Evolutionary conservation across 1,140 invertebrate species (phyloP), one percentile per base, ranked within the genome.

Genomic region (Elymnias hypermnestra): DNA sequence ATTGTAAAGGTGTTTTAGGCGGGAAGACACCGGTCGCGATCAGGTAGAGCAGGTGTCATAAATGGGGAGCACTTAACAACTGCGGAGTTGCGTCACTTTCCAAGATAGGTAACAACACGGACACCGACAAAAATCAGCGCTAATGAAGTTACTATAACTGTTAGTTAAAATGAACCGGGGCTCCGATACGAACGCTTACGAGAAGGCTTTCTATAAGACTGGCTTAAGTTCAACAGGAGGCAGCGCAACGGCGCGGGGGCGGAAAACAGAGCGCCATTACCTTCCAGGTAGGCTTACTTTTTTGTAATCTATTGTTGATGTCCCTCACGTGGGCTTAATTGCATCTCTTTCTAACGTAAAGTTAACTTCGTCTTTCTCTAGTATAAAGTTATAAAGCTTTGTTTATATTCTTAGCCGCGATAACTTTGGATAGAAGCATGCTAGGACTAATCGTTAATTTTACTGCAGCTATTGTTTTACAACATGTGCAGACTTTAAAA

Each of bases 251-350:
- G 47, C 31, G 69, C 53, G 64, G 59, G 62, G 55, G 68, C 60
- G 67, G 67, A 61, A 73, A 60, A 55, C 42, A 57, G 57, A 54
- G 57, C 49, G 53, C 47, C 57, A 63, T 40, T 69, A 78, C 74
- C 72, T 78, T 73, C 69, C 77, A 82, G 81, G 77, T 82, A 83
- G 63, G 53, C 53, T 60, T 48, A 33, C 37, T 71, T 81, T 74
- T 78, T 78, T 73, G 52, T 70, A 63, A 72, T 66, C 76, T 77
- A 77, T 83, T 81, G 76, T 84, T 76, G 72, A 74, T 62, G 40
- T 63, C 64, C 57, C 68, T 74, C 79, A 82, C 77, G 75, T 83
- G 79, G 66, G 61, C 48, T 57, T 23, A 29, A 26, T 22, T 17
- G 38, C 43, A 18, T 78, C 65, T 63, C 64, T 63, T 25, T 74